Percentiles rank a stretch among this genome's conserved stretches.
Evolutionary conservation across 2,113 vertebrate species (phyloP).

Genomic region (Stercorarius parasiticus): DNA sequence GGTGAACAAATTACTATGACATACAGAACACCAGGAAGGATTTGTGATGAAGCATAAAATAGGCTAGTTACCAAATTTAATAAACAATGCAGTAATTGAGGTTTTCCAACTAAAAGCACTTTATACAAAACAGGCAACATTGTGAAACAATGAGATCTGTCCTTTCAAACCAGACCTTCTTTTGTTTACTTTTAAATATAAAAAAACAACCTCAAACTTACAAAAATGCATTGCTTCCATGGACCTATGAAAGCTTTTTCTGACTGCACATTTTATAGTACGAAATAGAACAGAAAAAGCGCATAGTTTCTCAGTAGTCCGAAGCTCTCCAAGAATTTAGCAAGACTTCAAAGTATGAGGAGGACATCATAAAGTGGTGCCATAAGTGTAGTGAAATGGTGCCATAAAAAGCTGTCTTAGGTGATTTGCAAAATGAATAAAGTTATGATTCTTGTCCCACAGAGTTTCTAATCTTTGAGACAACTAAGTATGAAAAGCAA

Average conservation of each 20-base stretch:
- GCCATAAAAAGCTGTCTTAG: background rate
- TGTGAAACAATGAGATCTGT: background rate
- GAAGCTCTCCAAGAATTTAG: background rate
- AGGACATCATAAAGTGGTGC: background rate
- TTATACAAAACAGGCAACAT: background rate
- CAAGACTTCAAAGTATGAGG: background rate
- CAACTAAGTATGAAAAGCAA: background rate
- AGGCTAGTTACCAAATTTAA: background rate
- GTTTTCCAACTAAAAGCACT: background rate
- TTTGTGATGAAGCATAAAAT: background rate
- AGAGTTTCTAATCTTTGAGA: background rate
- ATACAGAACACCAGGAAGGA: background rate
- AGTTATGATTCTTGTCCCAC: background rate
- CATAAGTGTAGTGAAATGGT: background rate
- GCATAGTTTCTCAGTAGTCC: background rate
- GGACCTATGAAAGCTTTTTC: background rate
- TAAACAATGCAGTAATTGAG: background rate
- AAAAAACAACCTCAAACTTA: background rate
- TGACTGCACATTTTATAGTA: background rate
- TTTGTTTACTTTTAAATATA: background rate
- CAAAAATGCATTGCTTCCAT: background rate
- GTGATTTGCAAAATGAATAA: background rate
- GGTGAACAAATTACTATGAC: background rate
- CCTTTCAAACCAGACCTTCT: background rate
- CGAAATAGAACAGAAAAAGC: background rate